Evolutionary conservation across 2,113 vertebrate genomes (phyloP).

Genomic region (Pseudopipra pipra): DNA sequence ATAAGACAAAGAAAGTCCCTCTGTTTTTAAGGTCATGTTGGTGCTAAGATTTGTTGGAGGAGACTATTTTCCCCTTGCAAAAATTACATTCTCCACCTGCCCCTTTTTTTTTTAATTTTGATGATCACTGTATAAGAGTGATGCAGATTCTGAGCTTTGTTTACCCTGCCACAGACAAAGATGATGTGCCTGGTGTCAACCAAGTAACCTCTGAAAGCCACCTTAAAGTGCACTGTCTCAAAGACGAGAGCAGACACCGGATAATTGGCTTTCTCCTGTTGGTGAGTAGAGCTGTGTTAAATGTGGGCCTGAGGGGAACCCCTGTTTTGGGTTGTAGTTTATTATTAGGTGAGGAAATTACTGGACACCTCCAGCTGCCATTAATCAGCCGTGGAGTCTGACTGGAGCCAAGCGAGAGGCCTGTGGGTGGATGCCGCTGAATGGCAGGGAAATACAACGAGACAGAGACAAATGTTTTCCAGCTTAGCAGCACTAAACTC

Average conservation of each 20-base stretch:
- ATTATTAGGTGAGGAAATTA: conserved; percentile 87
- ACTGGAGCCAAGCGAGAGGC: conserved; percentile 85
- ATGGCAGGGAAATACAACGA: conserved; percentile 78
- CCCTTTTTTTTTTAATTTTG: background rate
- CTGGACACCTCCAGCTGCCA: conserved; percentile 90
- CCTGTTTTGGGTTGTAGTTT: conserved; percentile 73
- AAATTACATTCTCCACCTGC: background rate
- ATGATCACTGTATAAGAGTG: background rate
- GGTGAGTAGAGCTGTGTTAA: conserved; percentile 39
- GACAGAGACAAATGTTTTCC: conserved; percentile 86
- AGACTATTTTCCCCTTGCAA: background rate
- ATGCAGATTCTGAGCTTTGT: background rate
- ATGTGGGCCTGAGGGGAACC: conserved; percentile 63
- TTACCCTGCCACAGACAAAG: background rate
- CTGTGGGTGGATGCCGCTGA: conserved; percentile 75
- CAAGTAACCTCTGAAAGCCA: background rate
- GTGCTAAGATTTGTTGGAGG: background rate
- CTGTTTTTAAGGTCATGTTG: background rate
- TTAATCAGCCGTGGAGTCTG: conserved; percentile 89
- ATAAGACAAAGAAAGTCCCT: conserved; percentile 5
- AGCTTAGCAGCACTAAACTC: conserved; percentile 74
- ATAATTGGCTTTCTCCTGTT: conserved; percentile 61
- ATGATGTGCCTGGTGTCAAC: background rate
- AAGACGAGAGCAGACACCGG: background rate
- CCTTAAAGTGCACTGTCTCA: background rate